Conservation (phyloP, 2,113 vertebrate species). For the Marcusenius ussheri region DNA sequence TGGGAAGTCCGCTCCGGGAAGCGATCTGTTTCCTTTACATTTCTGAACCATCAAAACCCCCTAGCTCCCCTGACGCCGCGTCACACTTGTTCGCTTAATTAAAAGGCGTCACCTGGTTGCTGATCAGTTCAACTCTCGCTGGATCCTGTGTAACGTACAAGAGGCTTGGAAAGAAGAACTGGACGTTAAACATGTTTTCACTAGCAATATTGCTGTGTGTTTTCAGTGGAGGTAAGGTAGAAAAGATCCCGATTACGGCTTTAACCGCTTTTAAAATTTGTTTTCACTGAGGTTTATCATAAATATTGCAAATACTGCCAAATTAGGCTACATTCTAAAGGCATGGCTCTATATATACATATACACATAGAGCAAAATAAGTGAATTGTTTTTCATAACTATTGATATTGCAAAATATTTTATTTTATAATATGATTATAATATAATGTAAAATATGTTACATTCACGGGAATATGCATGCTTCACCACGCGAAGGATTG, state of each 20-base stretch:
- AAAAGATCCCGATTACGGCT: background rate
- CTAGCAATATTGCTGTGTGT: conserved; percentile 1
- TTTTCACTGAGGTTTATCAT: background rate
- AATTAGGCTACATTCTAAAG: background rate
- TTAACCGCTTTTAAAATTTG: background rate
- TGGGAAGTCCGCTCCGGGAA: background rate
- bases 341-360: background rate
- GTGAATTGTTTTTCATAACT: background rate
- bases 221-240: conserved; percentile 14
- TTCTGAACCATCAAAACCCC: background rate
- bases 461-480: background rate
- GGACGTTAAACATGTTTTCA: conserved; percentile 8
- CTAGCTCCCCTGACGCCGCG: background rate
- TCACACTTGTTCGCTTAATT: background rate
- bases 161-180: background rate
- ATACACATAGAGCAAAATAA: background rate
- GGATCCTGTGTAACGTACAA: background rate
- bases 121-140: background rate
- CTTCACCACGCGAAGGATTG: background rate
- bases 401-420: background rate
- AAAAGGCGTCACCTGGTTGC: background rate
- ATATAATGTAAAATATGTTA: background rate
- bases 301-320: background rate
- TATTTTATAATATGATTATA: background rate
- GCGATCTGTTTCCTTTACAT: background rate